Percentiles rank a stretch among this genome's conserved stretches.
Evolutionary conservation across 2,797 vertebrate species (phyloP).

Genomic region (Cirrhinus molitorella): DNA sequence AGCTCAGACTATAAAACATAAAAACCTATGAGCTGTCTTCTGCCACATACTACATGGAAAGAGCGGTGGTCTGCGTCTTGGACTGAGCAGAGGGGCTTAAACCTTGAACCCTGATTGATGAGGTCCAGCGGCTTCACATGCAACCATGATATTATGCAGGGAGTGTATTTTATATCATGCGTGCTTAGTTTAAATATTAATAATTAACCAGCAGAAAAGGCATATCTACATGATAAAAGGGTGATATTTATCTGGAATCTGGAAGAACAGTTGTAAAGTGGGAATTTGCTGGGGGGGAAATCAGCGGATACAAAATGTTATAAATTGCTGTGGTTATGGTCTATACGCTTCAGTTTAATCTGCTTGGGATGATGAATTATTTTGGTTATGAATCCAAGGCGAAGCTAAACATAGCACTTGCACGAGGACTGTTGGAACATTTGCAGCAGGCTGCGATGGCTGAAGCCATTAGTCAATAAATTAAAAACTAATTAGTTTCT

Average conservation of each 20-base stretch:
- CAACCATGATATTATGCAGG: constrained; percentile 43
- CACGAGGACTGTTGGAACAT: constrained; percentile 82
- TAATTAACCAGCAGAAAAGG: constrained; percentile 49
- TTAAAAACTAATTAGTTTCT: constrained; percentile 88
- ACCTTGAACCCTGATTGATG: constrained; percentile 65
- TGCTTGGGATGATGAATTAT: constrained; percentile 87
- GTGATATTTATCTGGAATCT: constrained; percentile 41
- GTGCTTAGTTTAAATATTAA: constrained; percentile 38
- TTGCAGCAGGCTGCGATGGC: constrained; percentile 83
- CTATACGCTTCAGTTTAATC: constrained; percentile 85
- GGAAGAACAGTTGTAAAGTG: constrained; percentile 27
- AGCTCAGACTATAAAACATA: constrained; percentile 43
- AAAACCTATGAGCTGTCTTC: constrained; percentile 41
- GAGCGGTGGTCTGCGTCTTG: constrained; percentile 14
- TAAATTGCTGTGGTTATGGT: constrained; percentile 83
- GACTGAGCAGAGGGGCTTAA: constrained; percentile 52
- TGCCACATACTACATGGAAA: constrained; percentile 21
- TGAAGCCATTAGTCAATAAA: constrained; percentile 87
- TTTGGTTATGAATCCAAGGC: constrained; percentile 82
- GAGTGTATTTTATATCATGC: constrained; percentile 53
- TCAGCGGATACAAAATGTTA: constrained; percentile 78
- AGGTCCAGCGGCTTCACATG: constrained; percentile 43
- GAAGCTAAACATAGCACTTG: constrained; percentile 78
- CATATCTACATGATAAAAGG: constrained; percentile 47
- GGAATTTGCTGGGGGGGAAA: constrained; percentile 60